These are phyloP conservation scores for Leucophenga montana DNA, from an alignment of 2,888 invertebrate genomes.

Conservation along the genomic window DNA sequence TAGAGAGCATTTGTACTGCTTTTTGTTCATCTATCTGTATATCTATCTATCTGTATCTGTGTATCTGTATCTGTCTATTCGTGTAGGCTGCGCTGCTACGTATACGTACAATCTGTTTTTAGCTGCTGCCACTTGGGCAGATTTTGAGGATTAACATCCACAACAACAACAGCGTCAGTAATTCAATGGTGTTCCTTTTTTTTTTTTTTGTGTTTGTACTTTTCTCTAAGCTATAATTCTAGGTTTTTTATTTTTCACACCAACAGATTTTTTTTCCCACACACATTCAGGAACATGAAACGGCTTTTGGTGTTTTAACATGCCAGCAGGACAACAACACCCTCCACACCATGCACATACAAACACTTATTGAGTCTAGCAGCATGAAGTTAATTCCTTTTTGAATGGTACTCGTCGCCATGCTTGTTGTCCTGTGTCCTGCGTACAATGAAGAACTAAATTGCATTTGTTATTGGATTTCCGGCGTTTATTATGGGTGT, in stretches of 20 bases:
- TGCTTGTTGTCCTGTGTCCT: not conserved
- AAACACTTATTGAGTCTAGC: not conserved
- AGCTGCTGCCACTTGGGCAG: constrained; percentile 61
- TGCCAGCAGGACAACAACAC: not conserved
- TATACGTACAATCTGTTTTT: constrained; percentile 53
- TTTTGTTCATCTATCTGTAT: no score
- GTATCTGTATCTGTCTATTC: not conserved
- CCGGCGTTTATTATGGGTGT: not conserved
- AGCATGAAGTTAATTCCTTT: constrained; percentile 59
- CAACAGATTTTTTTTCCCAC: constrained; percentile 3
- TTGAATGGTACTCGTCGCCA: constrained; percentile 58
- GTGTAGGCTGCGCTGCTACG: not conserved
- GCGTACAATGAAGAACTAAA: constrained; percentile 9
- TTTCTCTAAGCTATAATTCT: constrained; percentile 15
- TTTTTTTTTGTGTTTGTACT: not conserved
- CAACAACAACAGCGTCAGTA: not conserved
- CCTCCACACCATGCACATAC: not conserved
- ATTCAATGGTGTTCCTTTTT: not conserved
- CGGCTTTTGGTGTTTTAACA: constrained; percentile 11
- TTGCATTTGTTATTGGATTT: constrained; percentile 16
- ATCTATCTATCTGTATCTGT: not conserved
- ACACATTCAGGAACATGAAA: not conserved
- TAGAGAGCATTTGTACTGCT: no score
- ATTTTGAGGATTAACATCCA: constrained; percentile 60
- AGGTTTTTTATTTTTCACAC: constrained; percentile 18